These are phyloP conservation scores for Agapetus fuscipes DNA, from an alignment of 2,888 invertebrate species.

Conservation along the genomic window DNA sequence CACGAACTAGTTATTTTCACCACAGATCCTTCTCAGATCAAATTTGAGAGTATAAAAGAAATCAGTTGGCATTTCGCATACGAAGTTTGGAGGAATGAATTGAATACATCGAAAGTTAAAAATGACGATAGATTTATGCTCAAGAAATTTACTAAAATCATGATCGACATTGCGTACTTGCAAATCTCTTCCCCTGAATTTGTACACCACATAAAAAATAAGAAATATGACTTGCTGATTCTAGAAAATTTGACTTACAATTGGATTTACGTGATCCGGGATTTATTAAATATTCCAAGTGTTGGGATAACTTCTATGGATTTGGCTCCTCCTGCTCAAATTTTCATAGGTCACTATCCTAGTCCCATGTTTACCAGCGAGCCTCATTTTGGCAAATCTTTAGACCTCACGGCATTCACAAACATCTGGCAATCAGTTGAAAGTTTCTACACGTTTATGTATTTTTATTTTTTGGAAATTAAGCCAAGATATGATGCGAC, in stretches of 20 bases:
- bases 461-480: background rate
- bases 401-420: too few species aligned
- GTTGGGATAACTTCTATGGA: constrained; percentile 5
- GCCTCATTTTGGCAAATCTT: too few species aligned
- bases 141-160: background rate
- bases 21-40: constrained; percentile 1
- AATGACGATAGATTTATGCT: background rate
- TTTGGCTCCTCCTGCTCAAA: background rate
- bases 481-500: background rate
- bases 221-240: constrained; percentile 9
- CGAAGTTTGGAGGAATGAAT: background rate
- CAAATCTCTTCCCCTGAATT: constrained; percentile 1
- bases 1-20: constrained; percentile 7
- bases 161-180: background rate
- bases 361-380: too few species aligned
- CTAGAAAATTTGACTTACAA: too few species aligned
- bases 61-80: constrained; percentile 4
- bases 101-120: constrained; percentile 5
- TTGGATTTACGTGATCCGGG: background rate
- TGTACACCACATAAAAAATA: constrained; percentile 2
- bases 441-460: too few species aligned
- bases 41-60: constrained; percentile 5
- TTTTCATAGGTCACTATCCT: too few species aligned
- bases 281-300: background rate
- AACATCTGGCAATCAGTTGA: too few species aligned